Conservation (phyloP, 2,797 vertebrate genomes). For the Acanthurus leucopareius region DNA sequence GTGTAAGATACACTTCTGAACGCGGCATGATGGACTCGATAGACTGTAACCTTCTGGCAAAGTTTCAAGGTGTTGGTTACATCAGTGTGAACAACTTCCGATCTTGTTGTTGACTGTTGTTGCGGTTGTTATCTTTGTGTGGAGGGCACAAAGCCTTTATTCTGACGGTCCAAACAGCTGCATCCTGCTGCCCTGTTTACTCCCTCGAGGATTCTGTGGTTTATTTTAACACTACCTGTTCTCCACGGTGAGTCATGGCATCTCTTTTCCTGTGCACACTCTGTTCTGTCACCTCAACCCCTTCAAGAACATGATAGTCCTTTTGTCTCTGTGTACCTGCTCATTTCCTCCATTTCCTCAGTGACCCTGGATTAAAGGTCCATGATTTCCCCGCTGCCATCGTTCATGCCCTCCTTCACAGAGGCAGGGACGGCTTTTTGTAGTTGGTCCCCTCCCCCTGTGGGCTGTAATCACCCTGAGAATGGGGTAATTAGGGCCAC, state of each 20-base stretch:
- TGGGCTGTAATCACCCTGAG: slow-evolving; percentile 84
- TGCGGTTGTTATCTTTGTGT: slow-evolving; percentile 15
- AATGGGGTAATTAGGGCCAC: slow-evolving; percentile 87
- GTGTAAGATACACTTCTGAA: slow-evolving; percentile 79
- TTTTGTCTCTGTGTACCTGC: slow-evolving; percentile 65
- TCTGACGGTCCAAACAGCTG: slow-evolving; percentile 34
- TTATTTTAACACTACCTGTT: slow-evolving; percentile 34
- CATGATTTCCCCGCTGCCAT: slow-evolving; percentile 43
- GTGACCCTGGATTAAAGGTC: slow-evolving; percentile 55
- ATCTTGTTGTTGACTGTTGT: slow-evolving; percentile 29
- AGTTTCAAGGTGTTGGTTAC: slow-evolving; percentile 63
- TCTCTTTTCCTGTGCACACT: slow-evolving; percentile 2
- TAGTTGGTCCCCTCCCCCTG: slow-evolving; percentile 67
- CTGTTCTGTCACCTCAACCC: slow-evolving; percentile 4
- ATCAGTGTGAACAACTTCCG: slow-evolving; percentile 40
- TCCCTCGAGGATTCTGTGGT: background rate
- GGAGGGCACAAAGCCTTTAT: slow-evolving; percentile 25
- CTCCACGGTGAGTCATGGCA: slow-evolving; percentile 1
- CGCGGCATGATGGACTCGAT: slow-evolving; percentile 58
- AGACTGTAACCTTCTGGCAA: slow-evolving; percentile 68
- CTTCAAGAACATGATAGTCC: slow-evolving; percentile 16
- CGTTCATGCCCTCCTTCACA: slow-evolving; percentile 46
- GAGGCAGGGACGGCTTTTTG: slow-evolving; percentile 73
- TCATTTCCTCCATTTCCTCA: slow-evolving; percentile 65
- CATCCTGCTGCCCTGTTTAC: slow-evolving; percentile 11